phyloP scores from a whole-genome alignment of 2,888 invertebrate species.

The Acanthococcus lagerstroemiae region DNA sequence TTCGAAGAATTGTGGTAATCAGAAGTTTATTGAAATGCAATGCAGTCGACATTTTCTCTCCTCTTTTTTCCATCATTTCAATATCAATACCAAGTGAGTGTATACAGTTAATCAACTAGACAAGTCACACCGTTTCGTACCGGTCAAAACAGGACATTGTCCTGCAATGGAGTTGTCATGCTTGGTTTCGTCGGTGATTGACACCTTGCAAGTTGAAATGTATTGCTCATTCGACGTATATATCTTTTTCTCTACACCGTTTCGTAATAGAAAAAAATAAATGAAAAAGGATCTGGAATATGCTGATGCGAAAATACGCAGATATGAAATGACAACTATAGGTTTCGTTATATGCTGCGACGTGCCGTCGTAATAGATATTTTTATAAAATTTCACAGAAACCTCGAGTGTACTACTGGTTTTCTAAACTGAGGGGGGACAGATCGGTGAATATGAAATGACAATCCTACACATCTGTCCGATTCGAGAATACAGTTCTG shows the following conservation, averaged over 20 bases:
- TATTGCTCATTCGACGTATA: not conserved
- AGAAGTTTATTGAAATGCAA: constrained; percentile 1
- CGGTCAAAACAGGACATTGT: constrained; percentile 2
- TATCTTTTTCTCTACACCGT: not conserved
- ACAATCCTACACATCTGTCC: no score
- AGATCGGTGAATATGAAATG: no score
- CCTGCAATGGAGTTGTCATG: not conserved
- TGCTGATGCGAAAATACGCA: no score
- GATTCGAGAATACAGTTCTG: no score
- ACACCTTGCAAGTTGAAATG: not conserved
- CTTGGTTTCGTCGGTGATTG: not conserved
- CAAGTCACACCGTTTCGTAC: not conserved
- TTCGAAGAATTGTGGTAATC: not conserved
- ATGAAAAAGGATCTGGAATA: no score
- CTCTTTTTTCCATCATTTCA: not conserved
- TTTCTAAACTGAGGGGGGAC: no score
- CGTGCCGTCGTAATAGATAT: no score
- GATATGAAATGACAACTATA: no score
- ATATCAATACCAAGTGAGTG: not conserved
- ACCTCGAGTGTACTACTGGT: no score
- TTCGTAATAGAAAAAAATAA: no score
- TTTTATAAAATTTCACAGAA: no score
- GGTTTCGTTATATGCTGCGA: no score
- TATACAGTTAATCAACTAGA: not conserved
- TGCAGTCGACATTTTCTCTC: not conserved